Conservation (phyloP, 2,113 vertebrate genomes). For the Mionectes macconnelli region DNA sequence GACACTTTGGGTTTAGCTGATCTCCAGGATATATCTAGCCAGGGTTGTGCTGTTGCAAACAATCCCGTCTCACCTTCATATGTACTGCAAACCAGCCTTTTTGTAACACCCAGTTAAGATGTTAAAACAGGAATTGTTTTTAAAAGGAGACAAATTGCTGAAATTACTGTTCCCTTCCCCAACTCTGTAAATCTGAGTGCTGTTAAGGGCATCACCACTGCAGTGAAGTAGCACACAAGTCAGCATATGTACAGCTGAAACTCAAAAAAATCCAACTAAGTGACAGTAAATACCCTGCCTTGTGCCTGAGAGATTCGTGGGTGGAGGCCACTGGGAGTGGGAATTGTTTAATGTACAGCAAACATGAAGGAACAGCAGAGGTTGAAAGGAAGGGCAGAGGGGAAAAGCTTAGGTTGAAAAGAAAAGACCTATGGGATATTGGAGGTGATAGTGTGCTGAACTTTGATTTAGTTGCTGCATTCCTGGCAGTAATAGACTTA, state of each 20-base stretch:
- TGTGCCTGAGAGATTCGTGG: not conserved
- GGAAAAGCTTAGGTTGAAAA: not conserved
- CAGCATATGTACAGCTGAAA: not conserved
- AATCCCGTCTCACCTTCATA: not conserved
- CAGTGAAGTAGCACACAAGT: not conserved
- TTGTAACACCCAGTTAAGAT: slow-evolving; percentile 12
- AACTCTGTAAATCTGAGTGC: not conserved
- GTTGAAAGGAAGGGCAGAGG: not conserved
- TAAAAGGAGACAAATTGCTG: not conserved
- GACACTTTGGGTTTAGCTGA: not conserved
- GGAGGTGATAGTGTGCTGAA: not conserved
- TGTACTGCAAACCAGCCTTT: not conserved
- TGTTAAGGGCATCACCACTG: not conserved
- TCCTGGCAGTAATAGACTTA: slow-evolving; percentile 3
- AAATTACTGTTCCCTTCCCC: not conserved
- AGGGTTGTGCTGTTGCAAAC: not conserved
- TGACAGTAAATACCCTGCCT: not conserved
- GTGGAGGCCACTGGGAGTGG: not conserved
- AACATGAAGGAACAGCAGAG: not conserved
- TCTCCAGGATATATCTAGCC: not conserved
- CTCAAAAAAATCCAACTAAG: not conserved
- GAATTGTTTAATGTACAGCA: not conserved
- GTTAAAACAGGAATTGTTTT: slow-evolving; percentile 22
- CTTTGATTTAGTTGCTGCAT: slow-evolving; percentile 17
- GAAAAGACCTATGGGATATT: not conserved